Evolutionary conservation across 2,888 invertebrate species (phyloP).

Genomic region (Strigamia maritima): DNA sequence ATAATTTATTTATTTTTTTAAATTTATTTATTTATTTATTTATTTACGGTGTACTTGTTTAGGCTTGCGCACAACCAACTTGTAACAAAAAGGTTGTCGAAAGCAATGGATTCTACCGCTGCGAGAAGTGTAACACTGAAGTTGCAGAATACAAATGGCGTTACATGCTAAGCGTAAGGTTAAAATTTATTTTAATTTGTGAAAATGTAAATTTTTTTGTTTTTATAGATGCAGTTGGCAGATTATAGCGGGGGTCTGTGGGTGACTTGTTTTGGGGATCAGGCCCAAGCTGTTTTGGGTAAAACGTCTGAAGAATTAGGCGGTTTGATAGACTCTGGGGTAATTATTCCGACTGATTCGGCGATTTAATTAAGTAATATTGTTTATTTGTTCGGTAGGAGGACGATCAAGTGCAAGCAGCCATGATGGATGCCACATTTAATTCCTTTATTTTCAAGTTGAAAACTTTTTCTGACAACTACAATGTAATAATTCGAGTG

Average conservation of each 20-base stretch:
- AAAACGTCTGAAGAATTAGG: conserved; percentile 73
- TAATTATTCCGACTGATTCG: not conserved
- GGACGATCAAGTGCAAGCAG: conserved; percentile 63
- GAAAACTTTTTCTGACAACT: conserved; percentile 84
- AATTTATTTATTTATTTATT: not conserved
- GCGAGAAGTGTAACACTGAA: conserved; percentile 89
- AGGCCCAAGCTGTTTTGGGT: conserved; percentile 73
- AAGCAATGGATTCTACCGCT: conserved; percentile 81
- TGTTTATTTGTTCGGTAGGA: conserved; percentile 52
- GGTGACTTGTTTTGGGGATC: conserved; percentile 84
- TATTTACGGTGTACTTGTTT: conserved; percentile 24
- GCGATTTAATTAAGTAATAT: no score
- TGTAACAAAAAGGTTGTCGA: conserved; percentile 96
- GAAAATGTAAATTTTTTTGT: not conserved
- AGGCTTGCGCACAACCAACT: conserved; percentile 77
- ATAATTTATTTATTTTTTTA: not conserved
- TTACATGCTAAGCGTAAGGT: conserved; percentile 74
- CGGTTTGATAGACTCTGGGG: conserved; percentile 49
- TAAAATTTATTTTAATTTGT: conserved; percentile 51
- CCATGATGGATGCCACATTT: conserved; percentile 74
- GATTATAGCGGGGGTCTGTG: conserved; percentile 86
- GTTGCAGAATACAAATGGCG: conserved; percentile 82
- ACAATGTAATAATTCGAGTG: conserved; percentile 65
- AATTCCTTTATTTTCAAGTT: conserved; percentile 77
- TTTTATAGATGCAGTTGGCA: conserved; percentile 70